Base-by-base conservation (phyloP, 2,888 invertebrate species). In the Eupelmus urozonus region DNA sequence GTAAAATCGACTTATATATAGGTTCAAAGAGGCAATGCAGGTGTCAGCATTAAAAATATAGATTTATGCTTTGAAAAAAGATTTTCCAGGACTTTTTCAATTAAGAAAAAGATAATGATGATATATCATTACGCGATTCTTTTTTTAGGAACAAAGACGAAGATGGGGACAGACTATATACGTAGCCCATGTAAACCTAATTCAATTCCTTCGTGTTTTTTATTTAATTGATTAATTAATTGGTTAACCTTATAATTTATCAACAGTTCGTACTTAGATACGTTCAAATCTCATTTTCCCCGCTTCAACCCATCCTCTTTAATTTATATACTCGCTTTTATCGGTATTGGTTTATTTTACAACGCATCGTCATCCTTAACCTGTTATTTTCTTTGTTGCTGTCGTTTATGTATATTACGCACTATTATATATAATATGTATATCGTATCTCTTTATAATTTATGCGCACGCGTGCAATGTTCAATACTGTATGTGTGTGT, bases 151-250 rank as follows among this genome's bases (percentile, higher is more conserved):
- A 85, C 86, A 84, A 83, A 87, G 86, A 86, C 82, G 82, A 85
- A 86, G 84, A 83, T 82, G 83, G 85, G 85, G 84, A 87, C 84
- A 85, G 81, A 87, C 84, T 85, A 57, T 63, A 85, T 83, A 82
- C 83, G 83, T 86, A 85, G 84, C 82, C 85, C 86, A 83, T 85
- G 83, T 89, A 88, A 87, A 85, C 85, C 88, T 88, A 89, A 85
- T 87, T 89, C 89, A 89, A 89, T 89, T 89, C 89, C 89, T 87
- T 88, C 83, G 87, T 86, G 82, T 88, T 85, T 86, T 74, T 69
- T 86, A 27, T 74, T 65, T 79, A 87, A 85, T 87, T 87, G 84
- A 85, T 87, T 85, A 87, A 85, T 85, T 85, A 87, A 85, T 87
- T 84, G 84, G 81, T 87, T 85, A 85, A 84, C 85, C 85, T 87